phyloP scores from a whole-genome alignment of 2,797 vertebrate species.

The Acanthurus lineatus region DNA sequence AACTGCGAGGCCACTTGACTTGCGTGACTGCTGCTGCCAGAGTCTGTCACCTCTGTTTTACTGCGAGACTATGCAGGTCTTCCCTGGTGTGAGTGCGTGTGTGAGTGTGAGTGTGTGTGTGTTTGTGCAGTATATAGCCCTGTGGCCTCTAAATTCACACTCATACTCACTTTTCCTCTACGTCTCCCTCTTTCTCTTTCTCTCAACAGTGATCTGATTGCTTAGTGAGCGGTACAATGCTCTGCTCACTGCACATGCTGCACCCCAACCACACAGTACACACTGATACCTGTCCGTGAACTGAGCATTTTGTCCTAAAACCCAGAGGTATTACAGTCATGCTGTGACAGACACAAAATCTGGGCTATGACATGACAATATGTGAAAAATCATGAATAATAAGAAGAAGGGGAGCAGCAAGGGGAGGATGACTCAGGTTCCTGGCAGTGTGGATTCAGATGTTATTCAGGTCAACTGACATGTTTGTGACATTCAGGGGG shows the following conservation, averaged over 20 bases:
- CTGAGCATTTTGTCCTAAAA: slow-evolving; percentile 4
- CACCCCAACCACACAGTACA: background rate
- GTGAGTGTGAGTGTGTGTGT: slow-evolving; percentile 31
- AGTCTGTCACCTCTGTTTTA: slow-evolving; percentile 85
- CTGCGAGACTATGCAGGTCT: slow-evolving; percentile 82
- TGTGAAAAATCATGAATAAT: slow-evolving; percentile 16
- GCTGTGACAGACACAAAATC: slow-evolving; percentile 4
- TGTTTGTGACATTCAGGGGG: slow-evolving; percentile 22
- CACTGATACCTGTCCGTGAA: slow-evolving; percentile 17
- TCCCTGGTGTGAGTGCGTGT: slow-evolving; percentile 59
- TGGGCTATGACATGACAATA: slow-evolving; percentile 1
- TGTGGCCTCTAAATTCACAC: slow-evolving; percentile 57
- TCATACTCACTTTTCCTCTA: slow-evolving; percentile 31
- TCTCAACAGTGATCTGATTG: slow-evolving; percentile 63
- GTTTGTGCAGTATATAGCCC: slow-evolving; percentile 43
- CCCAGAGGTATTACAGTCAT: slow-evolving; percentile 6
- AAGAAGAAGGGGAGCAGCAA: background rate
- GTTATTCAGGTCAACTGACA: slow-evolving; percentile 64
- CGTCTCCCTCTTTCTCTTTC: slow-evolving; percentile 34
- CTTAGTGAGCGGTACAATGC: slow-evolving; percentile 11
- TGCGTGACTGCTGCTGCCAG: slow-evolving; percentile 80
- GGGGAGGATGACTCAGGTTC: slow-evolving; percentile 32
- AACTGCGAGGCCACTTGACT: slow-evolving; percentile 75
- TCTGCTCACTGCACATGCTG: slow-evolving; percentile 17
- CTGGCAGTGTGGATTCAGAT: slow-evolving; percentile 39